Evolutionary conservation across 35 echinoderm and acorn worm species (phyloP), one percentile per base, ranked within the genome.

Genomic region (Apostichopus californicus): DNA sequence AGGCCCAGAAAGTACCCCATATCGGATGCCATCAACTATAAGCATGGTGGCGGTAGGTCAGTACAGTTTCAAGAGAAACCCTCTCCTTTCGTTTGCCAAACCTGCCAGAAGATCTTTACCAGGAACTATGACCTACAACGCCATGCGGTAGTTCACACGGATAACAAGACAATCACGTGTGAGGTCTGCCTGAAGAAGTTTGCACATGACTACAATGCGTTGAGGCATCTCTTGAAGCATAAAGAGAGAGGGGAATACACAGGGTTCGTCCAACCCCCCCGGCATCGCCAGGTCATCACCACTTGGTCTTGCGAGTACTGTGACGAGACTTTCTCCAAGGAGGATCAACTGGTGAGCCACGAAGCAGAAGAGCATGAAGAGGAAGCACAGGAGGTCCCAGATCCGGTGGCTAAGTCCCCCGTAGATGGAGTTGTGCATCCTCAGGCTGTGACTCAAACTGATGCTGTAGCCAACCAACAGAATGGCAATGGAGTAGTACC

Each of bases 161-260:
- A 94, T 18, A 95, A 98, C 80, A 98, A 98, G 86, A 98, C 93
- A 17, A 96, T 96, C 87, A 98, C 94, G 5, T 98, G 96, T 56
- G 90, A 95, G 64, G 82, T 98, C 13, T 98, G 96, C 86, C 80
- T 96, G 18, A 98, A 98, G 81, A 91, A 90, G 15, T 98, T 98
- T 91, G 92, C 96, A 8, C 96, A 98, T 66, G 91, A 94, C 4
- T 96, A 98, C 81, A 98, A 98, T 24, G 80, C 57, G 6, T 61
- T 92, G 78, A 61, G 96, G 18, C 96, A 98, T 73, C 89, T 98
- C 85, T 55, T 87, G 58, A 90, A 93, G 57, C 96, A 98, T 63
- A 91, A 95, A 77, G 96, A 98, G 87, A 92, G 88, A 57, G 94
- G 96, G 1, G 96, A 97, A 65, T 91, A 86, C 58, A 60, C 80